Percentiles rank a stretch among this genome's conserved stretches.
Conservation (phyloP, 2,888 invertebrate genomes). For the Gari tellinella region DNA sequence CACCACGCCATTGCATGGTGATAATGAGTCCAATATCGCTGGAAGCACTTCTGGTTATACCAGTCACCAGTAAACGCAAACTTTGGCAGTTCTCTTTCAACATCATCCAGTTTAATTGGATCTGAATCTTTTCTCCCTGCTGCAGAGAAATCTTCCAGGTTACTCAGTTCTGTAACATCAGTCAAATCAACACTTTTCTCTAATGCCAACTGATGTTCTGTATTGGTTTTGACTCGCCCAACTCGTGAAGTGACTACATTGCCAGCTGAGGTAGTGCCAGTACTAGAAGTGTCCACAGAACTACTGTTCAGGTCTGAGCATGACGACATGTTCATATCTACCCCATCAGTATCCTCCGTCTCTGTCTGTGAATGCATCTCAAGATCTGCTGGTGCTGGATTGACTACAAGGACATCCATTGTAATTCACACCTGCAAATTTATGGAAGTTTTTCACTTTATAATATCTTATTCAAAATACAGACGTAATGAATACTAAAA, state of each 20-base stretch:
- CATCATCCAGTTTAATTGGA: background rate
- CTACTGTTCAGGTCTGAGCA: too few species aligned
- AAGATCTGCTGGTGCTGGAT: constrained; percentile 21
- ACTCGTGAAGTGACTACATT: too few species aligned
- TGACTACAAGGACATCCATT: too few species aligned
- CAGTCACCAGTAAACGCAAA: constrained; percentile 45
- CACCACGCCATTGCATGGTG: constrained; percentile 74
- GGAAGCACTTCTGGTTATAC: constrained; percentile 73
- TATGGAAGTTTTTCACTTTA: too few species aligned
- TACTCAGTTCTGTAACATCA: constrained; percentile 47
- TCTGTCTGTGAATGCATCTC: constrained; percentile 43
- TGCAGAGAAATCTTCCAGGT: constrained; percentile 15
- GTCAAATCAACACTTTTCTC: constrained; percentile 37
- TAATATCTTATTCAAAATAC: too few species aligned
- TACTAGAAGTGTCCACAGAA: too few species aligned
- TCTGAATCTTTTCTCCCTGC: background rate
- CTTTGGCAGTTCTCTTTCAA: background rate
- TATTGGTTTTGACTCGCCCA: too few species aligned
- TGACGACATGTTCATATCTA: background rate
- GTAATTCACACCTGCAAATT: too few species aligned
- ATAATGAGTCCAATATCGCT: constrained; percentile 78
- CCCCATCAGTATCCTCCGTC: constrained; percentile 32
- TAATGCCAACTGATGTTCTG: too few species aligned
- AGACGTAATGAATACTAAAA: too few species aligned
- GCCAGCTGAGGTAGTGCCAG: too few species aligned